A percentile compares a stretch with the other conserved stretches of the same genome.
phyloP scores from a whole-genome alignment of 2,888 invertebrate species.

The Theodoxus fluviatilis region DNA sequence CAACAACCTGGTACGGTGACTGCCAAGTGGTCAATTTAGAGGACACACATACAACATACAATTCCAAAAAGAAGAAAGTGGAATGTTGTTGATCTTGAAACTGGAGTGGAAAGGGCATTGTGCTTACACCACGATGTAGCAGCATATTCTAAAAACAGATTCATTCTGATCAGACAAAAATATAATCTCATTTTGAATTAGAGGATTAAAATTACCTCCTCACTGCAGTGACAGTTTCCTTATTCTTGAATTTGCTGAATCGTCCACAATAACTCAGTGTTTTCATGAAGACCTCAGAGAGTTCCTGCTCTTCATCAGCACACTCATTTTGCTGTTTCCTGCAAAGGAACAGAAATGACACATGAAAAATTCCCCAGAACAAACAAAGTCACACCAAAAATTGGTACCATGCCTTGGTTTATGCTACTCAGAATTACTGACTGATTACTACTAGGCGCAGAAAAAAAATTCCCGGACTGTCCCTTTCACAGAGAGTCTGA shows the following conservation, averaged over 20 bases:
- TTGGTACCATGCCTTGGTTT: too few species aligned
- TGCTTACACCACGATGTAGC: neutral
- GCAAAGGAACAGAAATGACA: constrained; percentile 11
- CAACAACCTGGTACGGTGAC: too few species aligned
- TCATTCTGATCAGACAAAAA: too few species aligned
- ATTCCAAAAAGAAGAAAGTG: too few species aligned
- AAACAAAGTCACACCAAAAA: too few species aligned
- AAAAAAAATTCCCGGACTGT: neutral
- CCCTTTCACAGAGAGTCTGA: neutral
- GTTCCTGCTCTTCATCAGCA: constrained; percentile 93
- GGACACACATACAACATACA: too few species aligned
- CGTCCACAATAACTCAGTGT: constrained; percentile 94
- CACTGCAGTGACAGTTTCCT: constrained; percentile 95
- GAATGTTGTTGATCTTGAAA: too few species aligned
- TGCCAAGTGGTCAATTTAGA: too few species aligned
- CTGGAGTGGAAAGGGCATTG: too few species aligned
- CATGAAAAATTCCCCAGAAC: too few species aligned
- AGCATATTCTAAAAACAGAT: neutral
- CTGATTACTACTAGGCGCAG: neutral
- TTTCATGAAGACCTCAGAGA: constrained; percentile 98
- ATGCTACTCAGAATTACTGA: too few species aligned
- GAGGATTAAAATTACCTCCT: constrained; percentile 74
- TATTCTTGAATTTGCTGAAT: constrained; percentile 96
- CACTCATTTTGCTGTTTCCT: constrained; percentile 96
- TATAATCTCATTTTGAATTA: neutral